Evolutionary conservation across 2,797 vertebrate genomes (phyloP).

Genomic region (Microctenopoma steveboyesi): DNA sequence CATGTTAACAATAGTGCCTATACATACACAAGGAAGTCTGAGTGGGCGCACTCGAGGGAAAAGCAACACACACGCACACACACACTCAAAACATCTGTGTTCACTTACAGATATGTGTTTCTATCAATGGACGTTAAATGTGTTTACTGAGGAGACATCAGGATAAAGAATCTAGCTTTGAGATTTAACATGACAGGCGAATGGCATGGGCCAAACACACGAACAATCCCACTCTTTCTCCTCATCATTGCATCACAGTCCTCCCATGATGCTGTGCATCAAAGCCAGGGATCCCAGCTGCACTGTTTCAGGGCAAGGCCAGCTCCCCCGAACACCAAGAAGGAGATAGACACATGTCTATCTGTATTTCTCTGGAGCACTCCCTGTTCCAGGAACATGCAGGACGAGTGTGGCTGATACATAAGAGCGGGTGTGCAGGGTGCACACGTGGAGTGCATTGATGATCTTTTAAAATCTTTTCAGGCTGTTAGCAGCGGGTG

Average conservation of each 20-base stretch:
- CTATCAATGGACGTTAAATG: background rate
- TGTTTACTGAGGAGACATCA: constrained; percentile 15
- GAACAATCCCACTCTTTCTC: constrained; percentile 71
- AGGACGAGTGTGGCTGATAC: constrained; percentile 39
- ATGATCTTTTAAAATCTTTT: constrained; percentile 20
- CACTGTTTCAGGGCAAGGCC: constrained; percentile 59
- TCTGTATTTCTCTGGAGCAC: constrained; percentile 39
- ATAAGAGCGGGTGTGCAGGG: constrained; percentile 35
- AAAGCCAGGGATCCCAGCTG: constrained; percentile 66
- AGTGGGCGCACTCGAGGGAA: background rate
- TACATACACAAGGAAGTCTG: constrained; percentile 32
- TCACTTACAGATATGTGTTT: constrained; percentile 1
- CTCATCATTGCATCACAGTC: constrained; percentile 29
- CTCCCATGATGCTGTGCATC: constrained; percentile 34
- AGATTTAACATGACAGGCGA: constrained; percentile 23
- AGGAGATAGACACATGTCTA: constrained; percentile 57
- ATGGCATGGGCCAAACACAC: constrained; percentile 28
- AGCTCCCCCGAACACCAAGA: constrained; percentile 37
- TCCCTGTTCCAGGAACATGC: constrained; percentile 63
- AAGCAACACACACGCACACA: background rate
- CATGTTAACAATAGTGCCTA: constrained; percentile 65
- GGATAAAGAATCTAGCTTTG: constrained; percentile 20
- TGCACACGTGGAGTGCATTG: constrained; percentile 18
- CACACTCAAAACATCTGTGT: constrained; percentile 18
- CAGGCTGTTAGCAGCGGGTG: constrained; percentile 37